Conservation (phyloP, 1,140 invertebrate genomes). For the Latrodectus geometricus region DNA sequence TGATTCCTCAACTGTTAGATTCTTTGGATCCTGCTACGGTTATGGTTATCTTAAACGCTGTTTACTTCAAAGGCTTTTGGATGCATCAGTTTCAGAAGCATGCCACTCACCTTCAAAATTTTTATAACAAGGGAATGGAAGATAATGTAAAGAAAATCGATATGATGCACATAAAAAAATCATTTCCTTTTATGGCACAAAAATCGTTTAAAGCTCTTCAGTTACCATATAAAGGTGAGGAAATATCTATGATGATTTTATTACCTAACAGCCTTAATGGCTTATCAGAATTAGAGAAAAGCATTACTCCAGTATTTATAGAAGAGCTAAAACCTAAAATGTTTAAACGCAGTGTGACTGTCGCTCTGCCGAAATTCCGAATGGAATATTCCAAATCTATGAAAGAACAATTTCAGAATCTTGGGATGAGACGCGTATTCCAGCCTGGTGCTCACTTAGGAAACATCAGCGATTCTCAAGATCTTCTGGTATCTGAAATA, state of each 20-base stretch:
- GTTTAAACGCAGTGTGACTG: conserved; percentile 22
- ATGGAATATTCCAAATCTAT: conserved; percentile 61
- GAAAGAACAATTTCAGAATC: conserved; percentile 33
- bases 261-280: conserved; percentile 65
- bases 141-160: neutral
- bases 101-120: conserved; percentile 48
- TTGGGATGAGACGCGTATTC: conserved; percentile 65
- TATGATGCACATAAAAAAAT: conserved; percentile 33
- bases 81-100: conserved; percentile 56
- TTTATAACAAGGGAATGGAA: conserved; percentile 53
- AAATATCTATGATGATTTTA: conserved; percentile 67
- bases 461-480: conserved; percentile 46
- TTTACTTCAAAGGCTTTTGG: conserved; percentile 68
- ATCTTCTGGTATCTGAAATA: conserved; percentile 66
- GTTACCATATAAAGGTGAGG: conserved; percentile 76
- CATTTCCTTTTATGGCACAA: neutral
- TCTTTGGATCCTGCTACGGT: conserved; percentile 60
- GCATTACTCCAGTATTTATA: conserved; percentile 71
- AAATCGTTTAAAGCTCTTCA: conserved; percentile 5
- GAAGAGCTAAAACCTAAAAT: conserved; percentile 40
- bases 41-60: conserved; percentile 66
- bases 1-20: conserved; percentile 65
- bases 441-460: conserved; percentile 63
- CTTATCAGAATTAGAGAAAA: conserved; percentile 70
- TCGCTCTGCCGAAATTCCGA: conserved; percentile 65